These are phyloP conservation scores for Spea multiplicata DNA, from an alignment of 2,113 vertebrate species.

Conservation along the genomic window DNA sequence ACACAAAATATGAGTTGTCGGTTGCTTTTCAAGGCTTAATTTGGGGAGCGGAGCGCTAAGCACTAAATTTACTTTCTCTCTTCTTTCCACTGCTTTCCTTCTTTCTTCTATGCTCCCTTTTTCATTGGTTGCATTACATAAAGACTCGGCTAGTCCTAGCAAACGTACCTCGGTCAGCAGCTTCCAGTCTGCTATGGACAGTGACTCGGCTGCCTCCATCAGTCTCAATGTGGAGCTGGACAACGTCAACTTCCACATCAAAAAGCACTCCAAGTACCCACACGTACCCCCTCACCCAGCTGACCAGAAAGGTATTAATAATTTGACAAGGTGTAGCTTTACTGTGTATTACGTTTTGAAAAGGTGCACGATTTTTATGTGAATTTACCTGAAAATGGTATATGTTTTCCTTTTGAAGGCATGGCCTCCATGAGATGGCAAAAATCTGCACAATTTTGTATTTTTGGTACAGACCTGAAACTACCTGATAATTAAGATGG, in stretches of 20 bases:
- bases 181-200: conserved; percentile 95
- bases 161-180: conserved; percentile 98
- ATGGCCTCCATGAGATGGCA: too few species aligned
- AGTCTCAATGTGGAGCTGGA: conserved; percentile 98
- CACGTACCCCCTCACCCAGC: conserved; percentile 86
- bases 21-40: conserved; percentile 16
- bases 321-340: too few species aligned
- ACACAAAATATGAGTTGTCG: not conserved
- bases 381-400: too few species aligned
- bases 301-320: conserved; percentile 86
- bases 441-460: too few species aligned
- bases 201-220: conserved; percentile 96
- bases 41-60: conserved; percentile 55
- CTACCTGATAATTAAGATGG: too few species aligned
- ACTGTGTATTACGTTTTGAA: too few species aligned
- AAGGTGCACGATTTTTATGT: too few species aligned
- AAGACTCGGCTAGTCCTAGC: conserved; percentile 94
- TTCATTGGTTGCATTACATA: conserved; percentile 60
- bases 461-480: too few species aligned
- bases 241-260: conserved; percentile 99
- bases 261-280: conserved; percentile 97
- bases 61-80: conserved; percentile 72
- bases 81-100: conserved; percentile 56
- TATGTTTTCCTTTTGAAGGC: too few species aligned
- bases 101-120: conserved; percentile 66